These are phyloP conservation scores for Scarus forsteni DNA, from an alignment of 2,797 vertebrate genomes.

Conservation along the genomic window DNA sequence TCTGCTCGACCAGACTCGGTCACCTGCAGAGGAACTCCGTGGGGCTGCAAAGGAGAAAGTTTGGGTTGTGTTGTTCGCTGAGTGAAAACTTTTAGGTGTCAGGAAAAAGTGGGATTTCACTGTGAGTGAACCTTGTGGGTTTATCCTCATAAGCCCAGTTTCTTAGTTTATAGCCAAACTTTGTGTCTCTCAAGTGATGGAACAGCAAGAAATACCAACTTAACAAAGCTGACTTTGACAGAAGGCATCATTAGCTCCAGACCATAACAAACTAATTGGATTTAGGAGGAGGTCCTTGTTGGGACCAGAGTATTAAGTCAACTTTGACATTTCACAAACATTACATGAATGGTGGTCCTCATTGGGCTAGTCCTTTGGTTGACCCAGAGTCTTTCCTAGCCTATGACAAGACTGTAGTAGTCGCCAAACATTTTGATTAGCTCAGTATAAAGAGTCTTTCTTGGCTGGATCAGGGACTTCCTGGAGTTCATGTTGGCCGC, in stretches of 20 bases:
- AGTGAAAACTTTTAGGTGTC: not conserved
- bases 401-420: not conserved
- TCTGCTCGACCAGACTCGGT: slow-evolving; percentile 20
- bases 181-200: too few species aligned
- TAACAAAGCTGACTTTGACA: not conserved
- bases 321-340: not conserved
- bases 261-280: not conserved
- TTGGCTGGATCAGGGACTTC: not conserved
- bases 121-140: too few species aligned
- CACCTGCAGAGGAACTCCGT: slow-evolving; percentile 47
- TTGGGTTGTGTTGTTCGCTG: not conserved
- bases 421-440: not conserved
- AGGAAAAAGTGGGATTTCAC: too few species aligned
- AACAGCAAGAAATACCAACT: not conserved
- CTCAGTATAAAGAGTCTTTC: not conserved
- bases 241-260: not conserved
- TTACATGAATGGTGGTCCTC: not conserved
- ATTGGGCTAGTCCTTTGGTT: not conserved
- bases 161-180: too few species aligned
- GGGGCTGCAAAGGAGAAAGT: not conserved
- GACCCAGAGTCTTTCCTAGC: not conserved
- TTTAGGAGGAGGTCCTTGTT: not conserved
- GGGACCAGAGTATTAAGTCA: not conserved
- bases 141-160: too few species aligned
- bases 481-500: not conserved